Conservation (phyloP, 2,113 vertebrate genomes). For the Triplophysa siluroides region DNA sequence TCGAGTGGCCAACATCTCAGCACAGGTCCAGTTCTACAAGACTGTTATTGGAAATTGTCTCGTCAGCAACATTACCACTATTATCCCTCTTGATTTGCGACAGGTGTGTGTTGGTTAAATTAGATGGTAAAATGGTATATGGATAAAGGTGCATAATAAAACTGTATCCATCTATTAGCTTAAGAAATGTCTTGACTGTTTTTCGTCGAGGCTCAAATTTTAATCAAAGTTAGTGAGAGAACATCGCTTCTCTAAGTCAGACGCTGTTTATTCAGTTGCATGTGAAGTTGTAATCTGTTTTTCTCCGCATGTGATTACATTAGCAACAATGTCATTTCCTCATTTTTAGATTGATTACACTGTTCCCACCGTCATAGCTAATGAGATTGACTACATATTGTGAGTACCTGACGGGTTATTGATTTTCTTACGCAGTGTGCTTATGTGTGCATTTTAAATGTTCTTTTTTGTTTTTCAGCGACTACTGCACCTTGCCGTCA, state of each 20-base stretch:
- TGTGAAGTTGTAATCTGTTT: neutral
- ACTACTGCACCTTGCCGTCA: slow-evolving; percentile 73
- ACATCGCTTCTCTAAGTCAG: neutral
- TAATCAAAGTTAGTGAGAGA: slow-evolving; percentile 13
- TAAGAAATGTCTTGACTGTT: no score
- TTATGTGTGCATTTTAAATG: neutral
- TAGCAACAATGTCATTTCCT: slow-evolving; percentile 6
- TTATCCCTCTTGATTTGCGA: slow-evolving; percentile 87
- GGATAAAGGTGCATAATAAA: no score
- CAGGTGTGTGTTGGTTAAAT: slow-evolving; percentile 70
- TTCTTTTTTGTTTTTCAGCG: slow-evolving; percentile 57
- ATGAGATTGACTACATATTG: slow-evolving; percentile 97
- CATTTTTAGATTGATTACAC: slow-evolving; percentile 87
- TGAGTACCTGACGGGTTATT: slow-evolving; percentile 73
- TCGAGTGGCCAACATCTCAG: slow-evolving; percentile 88
- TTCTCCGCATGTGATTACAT: neutral
- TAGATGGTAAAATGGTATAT: neutral
- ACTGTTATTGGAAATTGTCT: slow-evolving; percentile 89
- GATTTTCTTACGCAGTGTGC: neutral
- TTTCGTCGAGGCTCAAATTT: no score
- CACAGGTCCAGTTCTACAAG: slow-evolving; percentile 90
- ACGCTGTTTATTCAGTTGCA: neutral
- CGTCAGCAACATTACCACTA: slow-evolving; percentile 84
- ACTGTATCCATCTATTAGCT: no score
- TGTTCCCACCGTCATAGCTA: slow-evolving; percentile 87